Conservation (phyloP, 2,888 invertebrate genomes). For the Meteorus cinctellus region DNA sequence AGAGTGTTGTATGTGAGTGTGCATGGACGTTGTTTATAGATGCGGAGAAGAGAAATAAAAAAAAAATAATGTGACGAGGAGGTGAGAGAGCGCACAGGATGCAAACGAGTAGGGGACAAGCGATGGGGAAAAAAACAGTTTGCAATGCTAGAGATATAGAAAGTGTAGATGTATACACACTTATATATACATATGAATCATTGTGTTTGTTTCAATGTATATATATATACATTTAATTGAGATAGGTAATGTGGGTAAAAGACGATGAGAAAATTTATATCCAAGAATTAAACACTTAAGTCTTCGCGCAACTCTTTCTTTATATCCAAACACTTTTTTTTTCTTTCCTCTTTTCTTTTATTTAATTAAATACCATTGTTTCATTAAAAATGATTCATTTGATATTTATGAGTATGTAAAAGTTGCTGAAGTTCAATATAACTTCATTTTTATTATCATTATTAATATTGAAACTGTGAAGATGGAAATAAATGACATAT, state of each 20-base stretch:
- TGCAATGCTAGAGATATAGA: constrained; percentile 22
- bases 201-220: background rate
- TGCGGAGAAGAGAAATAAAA: constrained; percentile 2
- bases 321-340: background rate
- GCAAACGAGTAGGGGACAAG: constrained; percentile 31
- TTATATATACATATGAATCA: background rate
- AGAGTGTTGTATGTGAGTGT: background rate
- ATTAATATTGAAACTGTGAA: too few species aligned
- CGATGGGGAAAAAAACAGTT: constrained; percentile 29
- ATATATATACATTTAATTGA: constrained; percentile 4
- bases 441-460: too few species aligned
- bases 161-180: constrained; percentile 10
- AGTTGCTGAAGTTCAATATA: too few species aligned
- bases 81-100: constrained; percentile 8
- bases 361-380: background rate
- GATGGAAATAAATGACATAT: too few species aligned
- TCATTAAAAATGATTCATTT: too few species aligned
- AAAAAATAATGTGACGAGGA: constrained; percentile 8
- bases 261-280: constrained; percentile 37
- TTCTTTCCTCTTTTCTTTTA: background rate
- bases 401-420: too few species aligned
- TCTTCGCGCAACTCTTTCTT: constrained; percentile 16
- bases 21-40: background rate
- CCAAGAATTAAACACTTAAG: background rate
- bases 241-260: constrained; percentile 36